Base-by-base conservation (phyloP, 1,140 invertebrate species). In the Tetramorium alpestre region DNA sequence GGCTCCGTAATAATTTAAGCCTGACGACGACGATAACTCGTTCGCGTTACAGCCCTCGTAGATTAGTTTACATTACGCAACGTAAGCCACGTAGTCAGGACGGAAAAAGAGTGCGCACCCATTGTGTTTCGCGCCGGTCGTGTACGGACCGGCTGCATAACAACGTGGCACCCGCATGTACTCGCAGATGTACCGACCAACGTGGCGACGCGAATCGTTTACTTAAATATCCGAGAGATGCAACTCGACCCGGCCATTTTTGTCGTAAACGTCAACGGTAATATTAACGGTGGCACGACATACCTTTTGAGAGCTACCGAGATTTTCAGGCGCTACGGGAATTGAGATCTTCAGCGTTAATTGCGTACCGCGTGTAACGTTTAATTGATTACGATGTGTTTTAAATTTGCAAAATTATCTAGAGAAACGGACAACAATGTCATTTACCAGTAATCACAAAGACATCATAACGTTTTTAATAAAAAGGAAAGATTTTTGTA, bases 11-110 rank as follows among this genome's bases (percentile, higher is more conserved):
- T 73, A 85, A 85, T 33, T 85, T 4, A 11, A 56, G 28, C 60
- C 67, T 47, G 49, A 3, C 58, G 51, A 56, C 58, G 33, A 33
- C 51, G 69, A 77, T 84, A 90, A 76, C 64, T 82, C 54, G 38
- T 67, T 76, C 16, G 44, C 51, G 67, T 75, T 70, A 60, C 22
- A 64, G 58, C 75, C 77, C 78, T 72, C 54, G 58, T 90, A 86
- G 77, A 91, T 91, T 91, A 88, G 87, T 90, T 91, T 88, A 88
- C 82, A 84, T 90, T 90, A 88, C 78, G 82, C 82, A 90, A 91
- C 65, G 22, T 41, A 41, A 16, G 54, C 38, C 16, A 44, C 38
- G 73, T 49, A 44, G 75, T 60, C 51, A 18, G 70, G 44, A 80
- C 54, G 16, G 76, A 85, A 91, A 85, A 91, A 85, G 87, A 91